A percentile compares a stretch with the other conserved stretches of the same genome.
Conservation (phyloP, 1,140 invertebrate species). For the Drosophila insularis region DNA sequence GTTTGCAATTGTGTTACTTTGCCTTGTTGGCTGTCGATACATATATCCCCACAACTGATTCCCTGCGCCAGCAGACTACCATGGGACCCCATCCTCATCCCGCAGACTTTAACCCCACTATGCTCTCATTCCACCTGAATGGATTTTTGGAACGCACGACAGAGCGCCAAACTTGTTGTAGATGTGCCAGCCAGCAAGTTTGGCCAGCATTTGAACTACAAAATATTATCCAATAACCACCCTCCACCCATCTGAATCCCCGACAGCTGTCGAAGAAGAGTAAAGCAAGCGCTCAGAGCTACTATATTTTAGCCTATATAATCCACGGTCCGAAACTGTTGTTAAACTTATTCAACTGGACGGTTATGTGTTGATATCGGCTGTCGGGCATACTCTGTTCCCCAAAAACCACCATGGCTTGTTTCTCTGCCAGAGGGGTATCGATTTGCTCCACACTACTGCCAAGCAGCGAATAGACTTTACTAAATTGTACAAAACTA, state of each 20-base stretch:
- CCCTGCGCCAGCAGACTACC: not conserved
- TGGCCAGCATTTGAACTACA: not conserved
- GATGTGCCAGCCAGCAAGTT: slow-evolving; percentile 21
- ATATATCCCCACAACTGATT: not conserved
- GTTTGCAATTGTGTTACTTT: slow-evolving; percentile 1
- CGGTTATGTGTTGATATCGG: slow-evolving; percentile 53
- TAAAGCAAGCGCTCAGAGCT: not conserved
- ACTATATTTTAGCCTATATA: not conserved
- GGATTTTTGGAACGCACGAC: slow-evolving; percentile 62
- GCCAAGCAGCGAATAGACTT: slow-evolving; percentile 43
- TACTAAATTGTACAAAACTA: slow-evolving; percentile 49
- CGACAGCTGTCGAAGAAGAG: slow-evolving; percentile 1
- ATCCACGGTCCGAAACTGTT: slow-evolving; percentile 20
- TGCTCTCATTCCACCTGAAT: slow-evolving; percentile 54
- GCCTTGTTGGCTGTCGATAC: not conserved
- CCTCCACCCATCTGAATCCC: not conserved
- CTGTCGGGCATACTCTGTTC: slow-evolving; percentile 29
- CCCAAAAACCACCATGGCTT: not conserved
- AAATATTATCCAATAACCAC: not conserved
- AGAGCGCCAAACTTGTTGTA: slow-evolving; percentile 42
- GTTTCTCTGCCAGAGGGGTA: not conserved
- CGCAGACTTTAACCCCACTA: not conserved
- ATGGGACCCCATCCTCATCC: not conserved
- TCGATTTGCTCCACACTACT: slow-evolving; percentile 17
- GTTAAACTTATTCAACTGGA: slow-evolving; percentile 49